Base-by-base conservation (phyloP, 1,140 invertebrate species). In the Eurosta solidaginis region DNA sequence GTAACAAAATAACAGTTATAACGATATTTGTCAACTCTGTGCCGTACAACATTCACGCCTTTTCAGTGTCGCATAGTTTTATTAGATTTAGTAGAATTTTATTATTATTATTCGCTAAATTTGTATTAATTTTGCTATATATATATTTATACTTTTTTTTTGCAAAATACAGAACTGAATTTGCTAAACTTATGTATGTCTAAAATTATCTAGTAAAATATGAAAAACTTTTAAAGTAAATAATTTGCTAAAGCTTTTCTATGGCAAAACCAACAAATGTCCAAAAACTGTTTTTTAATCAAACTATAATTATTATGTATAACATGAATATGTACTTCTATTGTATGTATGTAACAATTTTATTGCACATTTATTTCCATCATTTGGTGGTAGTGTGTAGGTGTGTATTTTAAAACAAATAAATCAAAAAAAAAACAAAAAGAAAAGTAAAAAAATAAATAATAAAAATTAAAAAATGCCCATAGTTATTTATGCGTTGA, bases 321-420 rank as follows among this genome's bases (percentile, higher is more conserved):
- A 25, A 54, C 27, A 54, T 54, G 50, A 25, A 27, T 54, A 14
- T 54, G n/a, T n/a, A n/a, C n/a, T n/a, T n/a, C n/a, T n/a, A 47
- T 47, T 47, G 45, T 47, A 47, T 47, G 45, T 47, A 47, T 9
- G 12, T 47, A 47, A 33, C 54, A 59, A 59, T 59, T 20, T n/a
- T 68, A 68, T 25, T 17, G 3, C 59, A 68, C 27, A 20, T 2
- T n/a, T n/a, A n/a, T n/a, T 40, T 36, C 59, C 33, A 33, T 68
- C 59, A n/a, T 68, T 68, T 17, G 59, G 59, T 42, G 36, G 59
- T 68, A 29, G 59, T 68, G 59, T 40, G 59, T 68, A 20, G 12
- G 33, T 68, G 59, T 68, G 27, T 68, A 68, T 68, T 68, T 68
- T 68, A 68, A 68, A 68, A 68, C 40, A 68, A 68, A 42, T 68